Percentiles rank a stretch among this genome's conserved stretches.
Evolutionary conservation across 2,797 vertebrate species (phyloP).

Genomic region (Phoebastria nigripes): DNA sequence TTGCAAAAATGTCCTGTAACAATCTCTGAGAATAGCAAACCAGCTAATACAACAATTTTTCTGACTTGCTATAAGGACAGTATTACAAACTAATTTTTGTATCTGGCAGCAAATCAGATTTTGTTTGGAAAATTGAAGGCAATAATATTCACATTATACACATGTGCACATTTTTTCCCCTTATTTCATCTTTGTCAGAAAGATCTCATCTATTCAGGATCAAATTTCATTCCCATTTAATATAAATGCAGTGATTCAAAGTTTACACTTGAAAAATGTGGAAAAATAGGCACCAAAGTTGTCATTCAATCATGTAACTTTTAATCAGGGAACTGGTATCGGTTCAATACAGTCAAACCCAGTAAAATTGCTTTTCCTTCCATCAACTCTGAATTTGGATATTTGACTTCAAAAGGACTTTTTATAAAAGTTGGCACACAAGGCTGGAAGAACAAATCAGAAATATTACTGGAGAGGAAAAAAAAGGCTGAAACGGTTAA

Average conservation of each 20-base stretch:
- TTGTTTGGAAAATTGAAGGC: neutral
- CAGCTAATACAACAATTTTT: neutral
- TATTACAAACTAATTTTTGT: neutral
- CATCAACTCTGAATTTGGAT: neutral
- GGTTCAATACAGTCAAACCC: neutral
- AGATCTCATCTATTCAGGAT: neutral
- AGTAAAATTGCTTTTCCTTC: neutral
- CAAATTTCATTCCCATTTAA: neutral
- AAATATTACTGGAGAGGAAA: neutral
- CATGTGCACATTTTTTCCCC: neutral
- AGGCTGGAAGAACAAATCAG: neutral
- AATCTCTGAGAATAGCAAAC: neutral
- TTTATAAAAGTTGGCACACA: neutral
- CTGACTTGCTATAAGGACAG: neutral
- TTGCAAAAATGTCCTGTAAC: neutral
- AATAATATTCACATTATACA: neutral
- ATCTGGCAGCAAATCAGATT: neutral
- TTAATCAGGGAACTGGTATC: neutral
- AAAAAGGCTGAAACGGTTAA: neutral
- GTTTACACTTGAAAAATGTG: neutral
- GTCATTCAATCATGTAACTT: neutral
- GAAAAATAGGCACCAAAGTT: neutral
- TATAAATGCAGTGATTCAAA: neutral
- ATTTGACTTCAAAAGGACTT: neutral
- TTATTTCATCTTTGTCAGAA: neutral